These are phyloP conservation scores for Eupithecia subumbrata DNA, from an alignment of 2,888 invertebrate genomes.

Conservation along the genomic window DNA sequence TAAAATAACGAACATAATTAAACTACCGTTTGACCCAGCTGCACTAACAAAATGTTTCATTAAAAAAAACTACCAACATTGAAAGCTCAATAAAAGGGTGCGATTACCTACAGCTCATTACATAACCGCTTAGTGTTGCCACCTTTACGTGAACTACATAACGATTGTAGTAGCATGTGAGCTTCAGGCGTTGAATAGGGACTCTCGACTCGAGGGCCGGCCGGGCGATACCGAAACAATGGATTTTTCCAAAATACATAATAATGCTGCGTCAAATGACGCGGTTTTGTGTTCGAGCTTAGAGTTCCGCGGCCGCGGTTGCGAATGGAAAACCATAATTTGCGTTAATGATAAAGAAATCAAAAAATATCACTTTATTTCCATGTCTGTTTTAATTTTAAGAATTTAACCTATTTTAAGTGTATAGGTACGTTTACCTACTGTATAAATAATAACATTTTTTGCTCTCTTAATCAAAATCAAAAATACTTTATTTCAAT, in stretches of 20 bases:
- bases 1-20: not conserved
- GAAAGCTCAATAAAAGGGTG: constrained; percentile 37
- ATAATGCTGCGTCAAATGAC: constrained; percentile 81
- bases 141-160: constrained; percentile 64
- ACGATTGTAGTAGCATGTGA: constrained; percentile 60
- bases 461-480: no score
- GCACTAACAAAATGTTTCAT: constrained; percentile 33
- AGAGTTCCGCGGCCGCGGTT: constrained; percentile 60
- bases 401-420: no score
- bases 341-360: not conserved
- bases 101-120: constrained; percentile 64
- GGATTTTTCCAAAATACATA: constrained; percentile 82
- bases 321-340: constrained; percentile 6
- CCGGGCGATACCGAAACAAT: constrained; percentile 82
- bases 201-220: constrained; percentile 66
- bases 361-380: no score
- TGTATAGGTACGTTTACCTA: no score
- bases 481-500: no score
- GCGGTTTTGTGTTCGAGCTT: constrained; percentile 67
- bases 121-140: constrained; percentile 67
- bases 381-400: no score
- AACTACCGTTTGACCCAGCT: constrained; percentile 25
- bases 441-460: no score
- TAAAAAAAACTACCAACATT: constrained; percentile 34
- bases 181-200: constrained; percentile 62